A percentile compares a stretch with the other conserved stretches of the same genome.
These are phyloP conservation scores for Eulemur albifrons DNA, from an alignment of 2,797 vertebrate species.

Conservation along the genomic window DNA sequence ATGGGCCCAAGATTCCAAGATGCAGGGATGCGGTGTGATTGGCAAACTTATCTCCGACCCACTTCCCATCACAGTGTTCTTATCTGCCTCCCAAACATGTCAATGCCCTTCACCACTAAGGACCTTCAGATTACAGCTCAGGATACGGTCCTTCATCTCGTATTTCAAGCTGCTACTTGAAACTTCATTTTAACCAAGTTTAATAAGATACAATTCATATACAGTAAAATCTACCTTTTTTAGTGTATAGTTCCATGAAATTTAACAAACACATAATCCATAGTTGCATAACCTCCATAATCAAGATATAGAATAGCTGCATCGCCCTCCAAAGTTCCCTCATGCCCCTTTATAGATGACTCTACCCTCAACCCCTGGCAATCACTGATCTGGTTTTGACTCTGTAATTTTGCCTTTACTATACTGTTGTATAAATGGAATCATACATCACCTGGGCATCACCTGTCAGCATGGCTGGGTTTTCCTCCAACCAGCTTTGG, in stretches of 20 bases:
- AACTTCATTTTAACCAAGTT: not conserved
- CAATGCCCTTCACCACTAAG: not conserved
- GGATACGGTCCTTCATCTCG: not conserved
- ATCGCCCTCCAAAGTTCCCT: not conserved
- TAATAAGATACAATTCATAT: not conserved
- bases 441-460: not conserved
- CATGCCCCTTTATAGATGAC: not conserved
- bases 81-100: not conserved
- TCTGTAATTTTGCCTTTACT: not conserved
- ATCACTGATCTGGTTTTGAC: not conserved
- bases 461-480: not conserved
- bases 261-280: not conserved
- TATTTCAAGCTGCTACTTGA: not conserved
- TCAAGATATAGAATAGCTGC: not conserved
- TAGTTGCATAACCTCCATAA: not conserved
- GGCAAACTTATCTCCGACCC: not conserved
- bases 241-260: not conserved
- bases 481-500: not conserved
- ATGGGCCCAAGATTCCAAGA: accelerated
- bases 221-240: not conserved
- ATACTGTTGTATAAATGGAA: not conserved
- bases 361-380: not conserved
- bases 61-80: accelerated
- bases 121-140: not conserved
- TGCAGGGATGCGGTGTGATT: not conserved